Conservation (phyloP, 2,797 vertebrate genomes). For the Myotis myotis region DNA sequence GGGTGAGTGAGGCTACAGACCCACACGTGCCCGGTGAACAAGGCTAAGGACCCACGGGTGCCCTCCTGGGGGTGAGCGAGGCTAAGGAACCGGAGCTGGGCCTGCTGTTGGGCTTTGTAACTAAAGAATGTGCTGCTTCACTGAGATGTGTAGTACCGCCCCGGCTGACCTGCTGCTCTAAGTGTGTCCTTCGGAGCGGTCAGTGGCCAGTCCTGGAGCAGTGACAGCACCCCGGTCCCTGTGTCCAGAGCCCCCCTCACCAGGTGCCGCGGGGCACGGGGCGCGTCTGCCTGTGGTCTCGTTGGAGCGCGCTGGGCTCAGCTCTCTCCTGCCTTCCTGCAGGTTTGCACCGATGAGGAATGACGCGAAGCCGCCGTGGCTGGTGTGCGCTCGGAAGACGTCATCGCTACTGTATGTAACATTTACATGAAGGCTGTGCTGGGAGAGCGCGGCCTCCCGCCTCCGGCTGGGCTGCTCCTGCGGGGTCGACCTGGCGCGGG, state of each 20-base stretch:
- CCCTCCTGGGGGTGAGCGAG: too few species aligned
- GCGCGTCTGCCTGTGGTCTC: too few species aligned
- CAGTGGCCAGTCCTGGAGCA: not conserved
- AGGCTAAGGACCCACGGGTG: too few species aligned
- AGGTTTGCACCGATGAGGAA: conserved; percentile 99
- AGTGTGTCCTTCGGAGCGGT: too few species aligned
- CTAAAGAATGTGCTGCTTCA: not conserved
- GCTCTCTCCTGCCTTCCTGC: conserved; percentile 55
- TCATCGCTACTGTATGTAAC: conserved; percentile 95
- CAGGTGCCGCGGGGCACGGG: not conserved
- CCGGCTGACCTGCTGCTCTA: too few species aligned
- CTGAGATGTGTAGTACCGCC: not conserved
- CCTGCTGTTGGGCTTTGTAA: not conserved
- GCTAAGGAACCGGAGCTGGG: fast-evolving
- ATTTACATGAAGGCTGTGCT: conserved; percentile 88
- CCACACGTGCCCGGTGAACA: too few species aligned
- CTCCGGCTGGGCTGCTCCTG: conserved; percentile 83
- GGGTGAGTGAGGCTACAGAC: too few species aligned
- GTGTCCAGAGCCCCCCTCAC: not conserved
- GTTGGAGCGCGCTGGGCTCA: not conserved
- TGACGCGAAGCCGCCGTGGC: conserved; percentile 83
- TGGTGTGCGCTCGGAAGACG: conserved; percentile 76
- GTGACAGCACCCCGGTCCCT: too few species aligned
- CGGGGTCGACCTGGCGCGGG: conserved; percentile 85
- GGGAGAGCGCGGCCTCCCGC: conserved; percentile 32